Evolutionary conservation across 2,888 invertebrate genomes (phyloP), one percentile per base, ranked within the genome.

Genomic region (Odontocerum albicorne): DNA sequence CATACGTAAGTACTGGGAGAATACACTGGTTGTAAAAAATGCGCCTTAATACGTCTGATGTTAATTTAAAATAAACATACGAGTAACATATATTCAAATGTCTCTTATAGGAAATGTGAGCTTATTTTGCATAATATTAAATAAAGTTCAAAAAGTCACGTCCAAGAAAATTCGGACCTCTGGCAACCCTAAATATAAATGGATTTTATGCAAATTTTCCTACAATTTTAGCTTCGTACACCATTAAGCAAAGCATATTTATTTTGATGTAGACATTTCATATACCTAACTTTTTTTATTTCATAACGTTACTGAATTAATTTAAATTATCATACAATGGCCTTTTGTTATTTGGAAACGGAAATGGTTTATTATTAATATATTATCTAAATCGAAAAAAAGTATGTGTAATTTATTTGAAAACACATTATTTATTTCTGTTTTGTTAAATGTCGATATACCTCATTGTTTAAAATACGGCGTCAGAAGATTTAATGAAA

Each of bases 251-350:
- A 27, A 46, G 39, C 22, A 38, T 33, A 44, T 55, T 36, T 55
- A 55, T 55, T 49, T 49, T 55, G 42, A 49, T 55, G 49, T 49
- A 16, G 32, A 40, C 35, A 40, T 49, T 53, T 36, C 22, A 43
- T 39, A 54, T 54, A 55, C 38, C 36, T 44, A 32, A 32, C 31
- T 45, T 45, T 45, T 42, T 10, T 36, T 31, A 44, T 43, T 33
- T 50, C 50, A 43, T 43, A 51, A 49, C 43, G 44, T 38, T 31
- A 22, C 36, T 20, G 49, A 40, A 49, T 44, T 44, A 15, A 51
- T 51, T 46, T 27, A 50, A 51, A 56, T 56, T 56, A 56, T 51
- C 55, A 56, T 51, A 56, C 55, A 56, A 56, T 56, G 55, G 55
- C 39, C 46, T 49, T 54, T 56, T 49, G 50, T 46, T 36, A 45